phyloP scores from a whole-genome alignment of 2,113 vertebrate species.

The Turdus rufiventris region DNA sequence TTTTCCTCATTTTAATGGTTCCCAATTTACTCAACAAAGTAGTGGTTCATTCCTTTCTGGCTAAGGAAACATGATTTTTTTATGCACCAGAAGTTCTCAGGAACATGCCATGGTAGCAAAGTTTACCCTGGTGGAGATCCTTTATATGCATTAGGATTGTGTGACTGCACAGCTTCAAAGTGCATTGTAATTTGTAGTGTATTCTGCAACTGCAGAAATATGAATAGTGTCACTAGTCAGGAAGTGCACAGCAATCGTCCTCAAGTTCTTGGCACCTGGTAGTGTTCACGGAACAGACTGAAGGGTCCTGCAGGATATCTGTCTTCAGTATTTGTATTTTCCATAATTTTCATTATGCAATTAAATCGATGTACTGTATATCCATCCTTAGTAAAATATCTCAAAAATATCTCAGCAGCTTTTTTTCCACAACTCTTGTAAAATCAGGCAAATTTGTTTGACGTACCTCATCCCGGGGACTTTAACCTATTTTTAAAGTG shows the following conservation, averaged over 20 bases:
- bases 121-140: not conserved
- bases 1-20: not conserved
- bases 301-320: not conserved
- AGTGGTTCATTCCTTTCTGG: not conserved
- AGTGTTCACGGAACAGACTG: not conserved
- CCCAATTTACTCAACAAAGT: not conserved
- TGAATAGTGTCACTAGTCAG: not conserved
- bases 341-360: not conserved
- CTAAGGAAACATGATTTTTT: not conserved
- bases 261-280: not conserved
- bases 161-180: not conserved
- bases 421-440: not conserved
- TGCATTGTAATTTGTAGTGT: not conserved
- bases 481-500: not conserved
- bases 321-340: not conserved
- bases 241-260: rapidly evolving
- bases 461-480: not conserved
- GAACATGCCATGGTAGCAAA: not conserved
- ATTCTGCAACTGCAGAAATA: not conserved
- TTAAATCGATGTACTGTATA: not conserved
- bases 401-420: not conserved
- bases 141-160: not conserved
- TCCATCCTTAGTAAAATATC: not conserved
- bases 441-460: not conserved
- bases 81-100: not conserved